Conservation (phyloP, 2,797 vertebrate species). For the Phataginus tricuspis region DNA sequence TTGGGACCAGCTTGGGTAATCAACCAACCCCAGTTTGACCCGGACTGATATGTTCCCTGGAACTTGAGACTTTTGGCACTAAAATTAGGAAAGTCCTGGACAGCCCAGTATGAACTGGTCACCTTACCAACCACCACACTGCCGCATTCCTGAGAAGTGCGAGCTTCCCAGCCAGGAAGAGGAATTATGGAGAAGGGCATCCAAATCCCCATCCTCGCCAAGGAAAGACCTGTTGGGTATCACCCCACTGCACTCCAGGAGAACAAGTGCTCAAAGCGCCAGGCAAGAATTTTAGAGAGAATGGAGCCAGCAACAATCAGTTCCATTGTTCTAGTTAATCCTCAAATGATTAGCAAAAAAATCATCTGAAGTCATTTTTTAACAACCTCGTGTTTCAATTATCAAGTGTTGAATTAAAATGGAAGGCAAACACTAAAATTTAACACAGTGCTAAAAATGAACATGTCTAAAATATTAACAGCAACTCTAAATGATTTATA, state of each 20-base stretch:
- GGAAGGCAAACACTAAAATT: constrained; percentile 71
- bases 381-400: constrained; percentile 71
- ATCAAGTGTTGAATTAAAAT: constrained; percentile 73
- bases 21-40: neutral
- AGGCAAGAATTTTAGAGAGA: neutral
- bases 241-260: neutral
- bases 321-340: constrained; percentile 40
- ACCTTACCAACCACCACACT: neutral
- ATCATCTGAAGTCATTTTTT: constrained; percentile 45
- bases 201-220: neutral
- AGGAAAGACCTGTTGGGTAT: neutral
- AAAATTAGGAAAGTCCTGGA: neutral
- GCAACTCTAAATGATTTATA: constrained; percentile 78
- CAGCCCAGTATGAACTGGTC: neutral
- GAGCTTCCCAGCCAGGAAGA: neutral
- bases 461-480: constrained; percentile 77
- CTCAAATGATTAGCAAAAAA: constrained; percentile 48
- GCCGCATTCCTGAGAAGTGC: neutral
- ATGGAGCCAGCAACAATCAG: neutral
- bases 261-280: neutral
- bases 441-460: constrained; percentile 75
- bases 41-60: neutral
- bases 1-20: neutral
- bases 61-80: neutral
- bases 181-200: neutral